Evolutionary conservation across 2,113 vertebrate genomes (phyloP), one percentile per base, ranked within the genome.

Genomic region (Megaceryle torquata): DNA sequence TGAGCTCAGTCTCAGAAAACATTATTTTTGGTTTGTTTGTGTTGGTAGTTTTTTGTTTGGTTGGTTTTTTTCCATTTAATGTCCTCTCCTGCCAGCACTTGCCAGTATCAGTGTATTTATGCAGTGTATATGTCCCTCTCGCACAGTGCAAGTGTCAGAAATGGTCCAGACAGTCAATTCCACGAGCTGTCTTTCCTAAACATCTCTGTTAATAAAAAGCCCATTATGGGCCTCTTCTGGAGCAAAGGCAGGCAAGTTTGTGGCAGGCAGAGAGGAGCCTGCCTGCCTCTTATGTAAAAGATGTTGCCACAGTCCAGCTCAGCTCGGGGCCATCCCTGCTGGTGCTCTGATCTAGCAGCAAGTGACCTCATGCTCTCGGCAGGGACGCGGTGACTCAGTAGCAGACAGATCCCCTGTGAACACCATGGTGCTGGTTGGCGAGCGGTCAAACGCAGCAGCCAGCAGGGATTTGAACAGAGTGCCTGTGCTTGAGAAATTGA

Each of bases 331-430:
- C 0, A 1, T 71, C 82, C 44, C 64, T 21, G 43, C 16, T 24
- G 82, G 56, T 63, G 88, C 83, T 78, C 14, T 67, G 93, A 68
- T 68, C 43, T 6, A 11, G 69, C 93, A 72, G 91, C 87, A 11
- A 50, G 79, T 94, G 94, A 97, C 92, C 96, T 90, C 85, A 1
- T 37, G 85, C 75, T 94, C 81, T 83, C 84, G 33, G 86, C 79
- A 39, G 93, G 93, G 74, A 51, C 17, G 13, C 43, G 1, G 68
- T 87, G 95, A 86, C 61, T 88, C 90, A 31, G 84, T 22, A 64
- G 88, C 93, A 94, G 63, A 59, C 75, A 72, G 67, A 93, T 94
- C 94, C 91, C 78, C 0, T 67, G 39, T 35, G 78, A 78, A 65
- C 92, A 53, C 67, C 2, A 0, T 2, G 10, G 28, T 1, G 9